Base-by-base conservation (phyloP, 1,140 invertebrate genomes). In the Ostrea edulis region DNA sequence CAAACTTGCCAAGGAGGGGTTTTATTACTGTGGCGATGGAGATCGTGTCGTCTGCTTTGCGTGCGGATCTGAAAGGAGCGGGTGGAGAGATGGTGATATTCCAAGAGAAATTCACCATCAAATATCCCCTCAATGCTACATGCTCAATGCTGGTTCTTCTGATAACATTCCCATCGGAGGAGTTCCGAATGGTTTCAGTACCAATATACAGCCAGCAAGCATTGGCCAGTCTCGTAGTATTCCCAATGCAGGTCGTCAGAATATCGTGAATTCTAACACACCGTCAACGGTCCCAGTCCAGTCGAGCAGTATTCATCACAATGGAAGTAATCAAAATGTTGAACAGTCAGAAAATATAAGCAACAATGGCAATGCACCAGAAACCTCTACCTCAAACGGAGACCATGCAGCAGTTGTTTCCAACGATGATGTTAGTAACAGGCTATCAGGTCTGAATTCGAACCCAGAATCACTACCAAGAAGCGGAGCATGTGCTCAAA, bases 121-220 rank as follows among this genome's bases (percentile, higher is more conserved):
- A 9, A 88, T 81, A 14, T 89, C 90, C 2, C 90, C 90, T 22
- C 83, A 77, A n/a, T 91, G 90, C 68, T 53, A 77, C 8, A 53
- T 87, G n/a, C 17, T 85, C 4, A 29, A 44, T 9, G n/a, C 22
- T 14, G 55, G 55, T 62, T 17, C 55, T n/a, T 62, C 55, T 14
- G 17, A 29, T 25, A 77, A 77, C 35, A 25, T 77, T 35, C 68
- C 68, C 35, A 35, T 77, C 35, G 68, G 68, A 77, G 68, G 25
- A 14, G 14, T 25, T 77, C 68, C 14, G 25, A 77, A 77, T 35
- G 29, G 68, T 77, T 12, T 9, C 4, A 77, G 3, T 77, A 35
- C 25, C 4, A 14, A 35, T 35, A 25, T 11, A 25, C 68, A 35
- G 11, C 8, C 9, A 12, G 22, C 22, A 77, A 14, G 29, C 68